Conservation (phyloP, 2,797 vertebrate genomes). For the Paguma larvata region DNA sequence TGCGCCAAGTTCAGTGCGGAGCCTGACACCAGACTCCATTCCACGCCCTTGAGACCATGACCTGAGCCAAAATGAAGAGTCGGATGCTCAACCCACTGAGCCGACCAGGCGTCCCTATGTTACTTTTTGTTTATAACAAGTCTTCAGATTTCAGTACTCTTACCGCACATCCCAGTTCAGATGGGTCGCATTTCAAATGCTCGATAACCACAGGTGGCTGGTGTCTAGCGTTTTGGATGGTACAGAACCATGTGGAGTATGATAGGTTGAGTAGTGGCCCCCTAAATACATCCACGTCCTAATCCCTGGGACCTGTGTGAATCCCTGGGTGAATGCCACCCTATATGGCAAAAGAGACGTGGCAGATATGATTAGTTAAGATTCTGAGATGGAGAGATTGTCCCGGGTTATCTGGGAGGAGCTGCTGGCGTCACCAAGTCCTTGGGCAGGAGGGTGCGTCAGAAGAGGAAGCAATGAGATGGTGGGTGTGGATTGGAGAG, state of each 20-base stretch:
- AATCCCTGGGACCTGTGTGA: background rate
- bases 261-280: background rate
- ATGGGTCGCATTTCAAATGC: background rate
- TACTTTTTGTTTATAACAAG: background rate
- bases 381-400: background rate
- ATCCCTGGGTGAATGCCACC: background rate
- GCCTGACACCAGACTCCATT: too few species aligned
- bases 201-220: background rate
- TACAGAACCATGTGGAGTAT: background rate
- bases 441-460: background rate
- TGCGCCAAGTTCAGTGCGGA: too few species aligned
- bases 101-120: background rate
- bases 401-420: background rate
- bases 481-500: background rate
- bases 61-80: too few species aligned
- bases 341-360: background rate
- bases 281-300: background rate
- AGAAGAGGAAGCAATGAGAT: background rate
- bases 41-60: too few species aligned
- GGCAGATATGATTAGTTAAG: background rate
- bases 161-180: background rate
- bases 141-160: background rate
- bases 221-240: rapidly evolving
- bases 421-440: background rate
- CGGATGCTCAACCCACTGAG: too few species aligned